These are phyloP conservation scores for Adelphocoris suturalis DNA, from an alignment of 2,888 invertebrate genomes.

Conservation along the genomic window DNA sequence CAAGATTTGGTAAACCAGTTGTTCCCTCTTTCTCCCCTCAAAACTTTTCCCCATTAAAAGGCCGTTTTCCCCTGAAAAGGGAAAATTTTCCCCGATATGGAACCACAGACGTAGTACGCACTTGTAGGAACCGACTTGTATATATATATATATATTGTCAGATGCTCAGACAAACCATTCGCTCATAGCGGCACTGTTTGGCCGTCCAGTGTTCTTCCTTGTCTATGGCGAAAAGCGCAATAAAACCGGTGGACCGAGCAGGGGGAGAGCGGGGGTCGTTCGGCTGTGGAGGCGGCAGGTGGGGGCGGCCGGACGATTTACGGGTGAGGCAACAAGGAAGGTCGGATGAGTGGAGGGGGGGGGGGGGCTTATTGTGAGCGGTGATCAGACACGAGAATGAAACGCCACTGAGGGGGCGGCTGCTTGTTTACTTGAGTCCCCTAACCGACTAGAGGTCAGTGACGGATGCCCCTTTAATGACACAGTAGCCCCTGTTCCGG, in stretches of 20 bases:
- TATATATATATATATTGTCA: not conserved
- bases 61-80: too few species aligned
- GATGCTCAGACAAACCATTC: not conserved
- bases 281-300: not conserved
- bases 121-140: too few species aligned
- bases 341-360: not conserved
- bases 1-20: too few species aligned
- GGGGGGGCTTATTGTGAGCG: not conserved
- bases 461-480: not conserved
- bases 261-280: not conserved
- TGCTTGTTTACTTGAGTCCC: not conserved
- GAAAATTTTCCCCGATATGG: too few species aligned
- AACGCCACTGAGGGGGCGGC: not conserved
- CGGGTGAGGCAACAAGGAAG: not conserved
- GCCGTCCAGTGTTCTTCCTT: constrained; percentile 11
- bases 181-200: not conserved
- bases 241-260: not conserved
- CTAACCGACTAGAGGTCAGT: not conserved
- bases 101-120: too few species aligned
- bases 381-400: not conserved
- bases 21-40: too few species aligned
- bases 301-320: not conserved
- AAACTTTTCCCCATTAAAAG: too few species aligned
- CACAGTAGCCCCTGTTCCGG: not conserved
- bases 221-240: constrained; percentile 2